These are phyloP conservation scores for Macrocentrus cingulum DNA, from an alignment of 1,140 invertebrate species.

Conservation along the genomic window DNA sequence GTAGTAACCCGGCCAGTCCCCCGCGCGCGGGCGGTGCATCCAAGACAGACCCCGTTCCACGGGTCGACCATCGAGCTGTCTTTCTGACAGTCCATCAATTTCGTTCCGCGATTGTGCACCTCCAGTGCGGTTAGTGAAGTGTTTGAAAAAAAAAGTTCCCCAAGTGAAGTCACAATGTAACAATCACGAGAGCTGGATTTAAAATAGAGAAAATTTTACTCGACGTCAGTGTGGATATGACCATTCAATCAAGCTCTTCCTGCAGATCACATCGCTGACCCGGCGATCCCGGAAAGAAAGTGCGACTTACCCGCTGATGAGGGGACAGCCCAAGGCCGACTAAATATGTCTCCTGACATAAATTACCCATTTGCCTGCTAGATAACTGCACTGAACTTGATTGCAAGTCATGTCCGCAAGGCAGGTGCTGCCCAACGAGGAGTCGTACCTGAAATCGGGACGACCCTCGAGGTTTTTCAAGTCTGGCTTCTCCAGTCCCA, in stretches of 20 bases:
- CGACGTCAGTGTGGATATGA: too few species aligned
- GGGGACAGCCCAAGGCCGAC: slow-evolving; percentile 2
- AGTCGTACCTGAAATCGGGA: slow-evolving; percentile 53
- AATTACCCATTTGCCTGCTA: not conserved
- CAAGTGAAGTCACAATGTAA: too few species aligned
- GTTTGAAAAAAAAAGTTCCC: too few species aligned
- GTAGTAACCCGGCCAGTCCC: slow-evolving; percentile 56
- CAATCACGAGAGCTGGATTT: too few species aligned
- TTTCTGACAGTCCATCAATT: too few species aligned
- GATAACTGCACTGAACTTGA: slow-evolving; percentile 7
- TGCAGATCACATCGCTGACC: too few species aligned
- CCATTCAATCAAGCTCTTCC: too few species aligned
- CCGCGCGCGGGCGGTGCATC: slow-evolving; percentile 52
- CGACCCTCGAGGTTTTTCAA: slow-evolving; percentile 52
- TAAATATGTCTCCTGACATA: slow-evolving; percentile 14
- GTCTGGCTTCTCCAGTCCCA: slow-evolving; percentile 48
- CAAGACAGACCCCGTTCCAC: slow-evolving; percentile 30
- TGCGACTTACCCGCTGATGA: not conserved
- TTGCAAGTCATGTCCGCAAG: slow-evolving; percentile 41
- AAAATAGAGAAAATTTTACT: too few species aligned
- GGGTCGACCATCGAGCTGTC: slow-evolving; percentile 15
- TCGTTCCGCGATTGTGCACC: too few species aligned
- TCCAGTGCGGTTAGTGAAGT: too few species aligned
- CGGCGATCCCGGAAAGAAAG: too few species aligned
- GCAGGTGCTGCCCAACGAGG: slow-evolving; percentile 51